Evolutionary conservation across 2,888 invertebrate genomes (phyloP).

Genomic region (Enchytraeus crypticus): DNA sequence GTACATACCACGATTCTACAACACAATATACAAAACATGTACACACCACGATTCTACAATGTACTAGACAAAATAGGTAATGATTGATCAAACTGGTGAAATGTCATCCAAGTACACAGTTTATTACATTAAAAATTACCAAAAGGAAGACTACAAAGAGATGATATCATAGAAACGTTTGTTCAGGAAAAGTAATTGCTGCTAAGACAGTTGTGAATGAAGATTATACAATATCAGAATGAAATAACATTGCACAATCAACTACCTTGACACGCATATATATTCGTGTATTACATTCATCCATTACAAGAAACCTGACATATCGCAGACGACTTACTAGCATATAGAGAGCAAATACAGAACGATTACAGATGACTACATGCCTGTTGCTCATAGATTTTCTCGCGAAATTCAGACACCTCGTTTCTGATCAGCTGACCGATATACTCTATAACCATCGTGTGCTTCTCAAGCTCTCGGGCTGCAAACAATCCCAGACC

Average conservation of each 20-base stretch:
- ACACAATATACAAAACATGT: constrained; percentile 72
- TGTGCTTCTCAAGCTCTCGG: constrained; percentile 91
- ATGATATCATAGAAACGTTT: too few species aligned
- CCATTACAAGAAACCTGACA: background rate
- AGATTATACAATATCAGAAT: too few species aligned
- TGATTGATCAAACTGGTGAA: too few species aligned
- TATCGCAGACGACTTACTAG: background rate
- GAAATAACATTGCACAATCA: background rate
- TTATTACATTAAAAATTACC: too few species aligned
- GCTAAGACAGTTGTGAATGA: too few species aligned
- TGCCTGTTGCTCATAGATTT: constrained; percentile 83
- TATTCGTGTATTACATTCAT: background rate
- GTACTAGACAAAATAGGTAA: background rate
- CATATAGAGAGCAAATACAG: background rate
- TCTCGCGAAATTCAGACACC: constrained; percentile 82
- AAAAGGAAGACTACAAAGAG: too few species aligned
- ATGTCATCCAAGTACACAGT: too few species aligned
- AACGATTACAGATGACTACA: too few species aligned
- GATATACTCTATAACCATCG: constrained; percentile 99
- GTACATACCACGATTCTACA: too few species aligned
- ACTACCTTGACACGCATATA: background rate
- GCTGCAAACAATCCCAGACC: constrained; percentile 96
- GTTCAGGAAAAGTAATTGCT: too few species aligned
- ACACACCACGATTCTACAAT: constrained; percentile 43
- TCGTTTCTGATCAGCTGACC: constrained; percentile 96